Conservation (phyloP, 2,113 vertebrate species). For the Brevimyrus niger region DNA sequence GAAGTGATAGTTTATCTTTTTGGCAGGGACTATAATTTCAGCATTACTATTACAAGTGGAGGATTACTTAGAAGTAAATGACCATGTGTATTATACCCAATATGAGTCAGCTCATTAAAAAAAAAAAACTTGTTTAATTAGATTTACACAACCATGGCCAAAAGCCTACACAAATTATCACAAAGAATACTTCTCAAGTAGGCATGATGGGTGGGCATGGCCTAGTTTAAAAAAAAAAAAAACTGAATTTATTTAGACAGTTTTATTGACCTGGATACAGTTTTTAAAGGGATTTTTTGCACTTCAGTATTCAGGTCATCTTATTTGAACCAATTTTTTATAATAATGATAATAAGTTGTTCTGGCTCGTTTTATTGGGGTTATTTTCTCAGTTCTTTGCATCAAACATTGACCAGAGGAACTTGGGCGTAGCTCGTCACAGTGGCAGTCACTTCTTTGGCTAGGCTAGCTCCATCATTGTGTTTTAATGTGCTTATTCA, state of each 20-base stretch:
- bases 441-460: not conserved
- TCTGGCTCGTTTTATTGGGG: not conserved
- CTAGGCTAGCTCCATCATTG: not conserved
- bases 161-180: not conserved
- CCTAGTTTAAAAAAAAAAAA: not conserved
- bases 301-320: not conserved
- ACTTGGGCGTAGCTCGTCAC: not conserved
- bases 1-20: not conserved
- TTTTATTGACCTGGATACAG: not conserved
- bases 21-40: not conserved
- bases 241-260: not conserved
- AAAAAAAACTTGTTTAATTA: not conserved
- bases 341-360: not conserved
- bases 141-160: not conserved
- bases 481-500: not conserved
- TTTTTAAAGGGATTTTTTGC: not conserved
- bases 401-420: not conserved
- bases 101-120: not conserved
- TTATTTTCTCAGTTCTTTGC: not conserved
- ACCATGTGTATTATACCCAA: not conserved
- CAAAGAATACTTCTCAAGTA: not conserved
- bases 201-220: not conserved
- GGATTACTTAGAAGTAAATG: not conserved
- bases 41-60: not conserved
- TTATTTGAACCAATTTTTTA: not conserved